Evolutionary conservation across 2,113 vertebrate species (phyloP).

Genomic region (Gadus macrocephalus): DNA sequence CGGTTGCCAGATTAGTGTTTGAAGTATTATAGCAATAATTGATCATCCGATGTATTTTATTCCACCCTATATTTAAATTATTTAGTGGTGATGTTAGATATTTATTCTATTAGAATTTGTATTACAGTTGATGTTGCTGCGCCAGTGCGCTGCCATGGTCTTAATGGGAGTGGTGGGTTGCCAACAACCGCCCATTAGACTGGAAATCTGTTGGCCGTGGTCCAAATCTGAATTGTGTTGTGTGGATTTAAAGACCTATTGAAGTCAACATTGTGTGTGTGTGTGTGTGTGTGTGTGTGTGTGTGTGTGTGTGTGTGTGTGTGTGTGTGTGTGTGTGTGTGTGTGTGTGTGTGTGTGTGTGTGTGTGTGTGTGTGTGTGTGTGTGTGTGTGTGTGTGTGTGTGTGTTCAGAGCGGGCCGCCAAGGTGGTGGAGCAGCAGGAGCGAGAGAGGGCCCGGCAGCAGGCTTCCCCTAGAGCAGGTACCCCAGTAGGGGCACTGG

Average conservation of each 20-base stretch:
- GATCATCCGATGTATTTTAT: no score
- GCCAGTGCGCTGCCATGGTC: no score
- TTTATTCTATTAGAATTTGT: no score
- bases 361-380: slow-evolving; percentile 37
- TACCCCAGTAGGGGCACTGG: slow-evolving; percentile 95
- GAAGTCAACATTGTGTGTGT: background rate
- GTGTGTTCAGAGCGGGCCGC: slow-evolving; percentile 89
- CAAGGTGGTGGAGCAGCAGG: slow-evolving; percentile 98
- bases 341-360: background rate
- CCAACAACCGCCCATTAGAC: no score
- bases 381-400: background rate
- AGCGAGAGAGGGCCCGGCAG: slow-evolving; percentile 94
- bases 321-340: slow-evolving; percentile 38
- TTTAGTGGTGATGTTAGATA: no score
- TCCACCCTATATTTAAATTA: no score
- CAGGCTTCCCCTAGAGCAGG: slow-evolving; percentile 95
- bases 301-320: slow-evolving; percentile 40
- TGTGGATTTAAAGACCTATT: no score
- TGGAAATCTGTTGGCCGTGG: no score
- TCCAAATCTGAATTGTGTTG: no score
- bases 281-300: background rate
- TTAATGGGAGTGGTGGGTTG: no score
- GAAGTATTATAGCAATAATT: no score
- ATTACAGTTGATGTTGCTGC: no score
- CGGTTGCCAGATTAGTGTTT: background rate